Evolutionary conservation across 2,797 vertebrate species (phyloP).

Genomic region (Dallia pectoralis): DNA sequence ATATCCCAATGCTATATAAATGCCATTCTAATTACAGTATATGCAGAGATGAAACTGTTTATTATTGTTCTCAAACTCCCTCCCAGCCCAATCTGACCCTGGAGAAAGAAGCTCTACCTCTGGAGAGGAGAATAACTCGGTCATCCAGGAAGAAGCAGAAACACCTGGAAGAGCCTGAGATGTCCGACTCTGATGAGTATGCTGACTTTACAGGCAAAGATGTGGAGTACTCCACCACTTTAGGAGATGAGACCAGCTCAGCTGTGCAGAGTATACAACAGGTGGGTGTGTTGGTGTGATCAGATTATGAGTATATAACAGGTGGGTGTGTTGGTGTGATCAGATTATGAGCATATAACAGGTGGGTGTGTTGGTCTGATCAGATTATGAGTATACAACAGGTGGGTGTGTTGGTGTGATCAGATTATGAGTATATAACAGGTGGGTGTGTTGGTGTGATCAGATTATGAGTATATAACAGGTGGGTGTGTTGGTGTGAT

Average conservation of each 20-base stretch:
- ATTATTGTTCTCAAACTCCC: background rate
- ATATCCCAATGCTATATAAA: too few relatives aligned
- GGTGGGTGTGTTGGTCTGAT: too few relatives aligned
- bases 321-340: too few relatives aligned
- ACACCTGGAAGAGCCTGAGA: conserved; percentile 68
- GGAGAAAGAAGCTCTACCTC: conserved; percentile 78
- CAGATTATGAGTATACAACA: too few relatives aligned
- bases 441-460: too few relatives aligned
- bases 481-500: too few relatives aligned
- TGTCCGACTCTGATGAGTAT: conserved; percentile 81
- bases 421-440: too few relatives aligned
- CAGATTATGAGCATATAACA: too few relatives aligned
- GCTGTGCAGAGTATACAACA: conserved; percentile 98
- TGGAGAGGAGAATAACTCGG: conserved; percentile 72
- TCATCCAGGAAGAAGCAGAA: conserved; percentile 79
- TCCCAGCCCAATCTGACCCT: conserved; percentile 80
- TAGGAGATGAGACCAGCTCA: conserved; percentile 87
- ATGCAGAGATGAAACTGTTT: background rate
- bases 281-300: too few relatives aligned
- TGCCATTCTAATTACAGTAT: background rate
- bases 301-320: too few relatives aligned
- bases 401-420: too few relatives aligned
- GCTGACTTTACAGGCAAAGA: conserved; percentile 80
- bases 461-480: too few relatives aligned
- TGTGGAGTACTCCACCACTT: conserved; percentile 71